A percentile compares a stretch with the other conserved stretches of the same genome.
phyloP scores from a whole-genome alignment of 2,888 invertebrate species.

The Melanostoma mellinum region DNA sequence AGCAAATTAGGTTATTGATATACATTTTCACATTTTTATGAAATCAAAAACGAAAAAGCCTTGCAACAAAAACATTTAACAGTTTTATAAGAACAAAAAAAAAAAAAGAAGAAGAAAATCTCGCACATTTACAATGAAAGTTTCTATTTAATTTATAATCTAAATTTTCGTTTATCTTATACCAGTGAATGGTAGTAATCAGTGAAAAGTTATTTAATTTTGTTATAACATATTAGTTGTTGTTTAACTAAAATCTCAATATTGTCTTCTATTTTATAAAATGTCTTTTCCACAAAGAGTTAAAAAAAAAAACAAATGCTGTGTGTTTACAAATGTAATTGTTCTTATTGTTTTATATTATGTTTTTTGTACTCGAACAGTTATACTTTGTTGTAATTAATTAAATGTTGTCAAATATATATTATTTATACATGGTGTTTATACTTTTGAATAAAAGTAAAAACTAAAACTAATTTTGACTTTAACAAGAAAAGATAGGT shows the following conservation, averaged over 20 bases:
- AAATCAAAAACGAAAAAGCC: slow-evolving; percentile 61
- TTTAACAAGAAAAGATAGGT: slow-evolving; percentile 36
- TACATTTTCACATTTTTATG: slow-evolving; percentile 66
- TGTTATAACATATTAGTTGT: not conserved
- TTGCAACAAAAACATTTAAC: slow-evolving; percentile 50
- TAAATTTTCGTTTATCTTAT: slow-evolving; percentile 11
- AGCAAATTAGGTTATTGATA: slow-evolving; percentile 24
- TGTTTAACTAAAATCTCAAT: slow-evolving; percentile 24
- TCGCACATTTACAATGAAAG: slow-evolving; percentile 53
- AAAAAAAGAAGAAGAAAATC: slow-evolving; percentile 15
- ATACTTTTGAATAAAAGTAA: slow-evolving; percentile 14
- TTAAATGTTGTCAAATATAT: slow-evolving; percentile 46
- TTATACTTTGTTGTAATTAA: slow-evolving; percentile 21
- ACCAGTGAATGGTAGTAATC: slow-evolving; percentile 49
- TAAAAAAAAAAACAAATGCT: not conserved
- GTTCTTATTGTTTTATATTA: slow-evolving; percentile 8
- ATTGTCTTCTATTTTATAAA: slow-evolving; percentile 42
- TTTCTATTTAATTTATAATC: not conserved
- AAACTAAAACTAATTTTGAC: slow-evolving; percentile 28
- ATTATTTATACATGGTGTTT: slow-evolving; percentile 50
- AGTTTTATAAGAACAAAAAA: slow-evolving; percentile 23
- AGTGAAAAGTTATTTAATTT: slow-evolving; percentile 28
- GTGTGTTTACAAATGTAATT: no score
- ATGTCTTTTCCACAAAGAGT: slow-evolving; percentile 37
- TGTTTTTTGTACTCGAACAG: slow-evolving; percentile 42